Evolutionary conservation across 2,797 vertebrate species (phyloP), one percentile per base, ranked within the genome.

Genomic region (Spondyliosoma cantharus): DNA sequence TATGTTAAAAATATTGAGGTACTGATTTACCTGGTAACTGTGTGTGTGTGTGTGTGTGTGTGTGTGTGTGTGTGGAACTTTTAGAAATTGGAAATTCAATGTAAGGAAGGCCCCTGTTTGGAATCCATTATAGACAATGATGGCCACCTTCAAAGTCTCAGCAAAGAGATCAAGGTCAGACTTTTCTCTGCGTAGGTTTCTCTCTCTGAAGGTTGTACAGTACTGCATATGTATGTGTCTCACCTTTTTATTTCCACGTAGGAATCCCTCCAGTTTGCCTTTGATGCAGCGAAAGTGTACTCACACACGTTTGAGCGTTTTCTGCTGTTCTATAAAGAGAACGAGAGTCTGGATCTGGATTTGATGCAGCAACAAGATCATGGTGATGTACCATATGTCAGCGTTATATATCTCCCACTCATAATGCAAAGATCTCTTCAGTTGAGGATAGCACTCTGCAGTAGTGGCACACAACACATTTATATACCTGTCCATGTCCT

Each of bases 271-370:
- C 86, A 93, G 24, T 80, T 90, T 78, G 93, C 95, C 11, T 97
- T 97, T 85, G 87, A 94, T 17, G 85, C 94, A 43, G 96, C 96
- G 7, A 89, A 74, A 29, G 70, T 91, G 7, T 97, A 96, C 37
- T 91, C 93, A 24, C 37, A 84, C 16, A 95, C 91, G 0, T 96
- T 96, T 89, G 95, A 97, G 87, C 91, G 43, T 25, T 96, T 97
- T 86, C 92, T 87, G 8, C 46, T 88, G 52, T 95, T 95, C 90
- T 96, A 95, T 83, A 95, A 90, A 76, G 96, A 96, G 85, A 97
- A 97, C 60, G 93, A 96, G 92, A 93, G 89, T 80, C 91, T 96
- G 79, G 94, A 97, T 90, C 88, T 96, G 72, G 82, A 93, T 42
- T 89, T 74, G 19, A 74, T 97, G 61, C 93, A 81, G 78, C 82